phyloP scores from a whole-genome alignment of 2,113 vertebrate genomes.

The Tragelaphus imberbis region DNA sequence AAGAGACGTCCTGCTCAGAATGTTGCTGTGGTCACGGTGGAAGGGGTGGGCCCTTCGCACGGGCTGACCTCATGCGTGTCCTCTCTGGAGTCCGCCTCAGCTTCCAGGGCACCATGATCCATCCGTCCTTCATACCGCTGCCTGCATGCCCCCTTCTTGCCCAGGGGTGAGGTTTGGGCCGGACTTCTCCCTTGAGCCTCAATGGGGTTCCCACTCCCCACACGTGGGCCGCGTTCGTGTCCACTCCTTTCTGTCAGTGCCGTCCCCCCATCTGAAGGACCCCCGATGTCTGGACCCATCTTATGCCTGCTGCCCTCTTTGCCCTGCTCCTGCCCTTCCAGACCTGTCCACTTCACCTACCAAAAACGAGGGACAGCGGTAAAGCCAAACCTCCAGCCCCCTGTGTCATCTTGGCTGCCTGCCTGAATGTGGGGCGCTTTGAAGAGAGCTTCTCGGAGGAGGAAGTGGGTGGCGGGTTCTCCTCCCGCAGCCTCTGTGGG shows the following conservation, averaged over 20 bases:
- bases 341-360: neutral
- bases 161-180: neutral
- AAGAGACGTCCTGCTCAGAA: neutral
- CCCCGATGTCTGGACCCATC: accelerated
- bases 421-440: too few species aligned
- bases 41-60: accelerated
- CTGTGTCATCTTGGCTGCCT: neutral
- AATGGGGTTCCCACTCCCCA: neutral
- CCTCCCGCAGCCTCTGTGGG: accelerated
- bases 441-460: neutral
- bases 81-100: neutral
- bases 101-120: neutral
- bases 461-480: neutral
- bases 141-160: accelerated
- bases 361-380: too few species aligned
- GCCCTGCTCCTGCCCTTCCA: neutral
- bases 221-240: accelerated
- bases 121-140: accelerated
- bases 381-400: neutral
- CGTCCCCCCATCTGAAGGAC: neutral
- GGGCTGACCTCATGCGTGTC: neutral
- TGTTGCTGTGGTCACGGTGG: neutral
- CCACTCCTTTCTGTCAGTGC: accelerated
- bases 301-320: neutral
- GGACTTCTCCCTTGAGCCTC: neutral